Evolutionary conservation across 2,113 vertebrate genomes (phyloP).

Genomic region (Brachionichthys hirsutus): DNA sequence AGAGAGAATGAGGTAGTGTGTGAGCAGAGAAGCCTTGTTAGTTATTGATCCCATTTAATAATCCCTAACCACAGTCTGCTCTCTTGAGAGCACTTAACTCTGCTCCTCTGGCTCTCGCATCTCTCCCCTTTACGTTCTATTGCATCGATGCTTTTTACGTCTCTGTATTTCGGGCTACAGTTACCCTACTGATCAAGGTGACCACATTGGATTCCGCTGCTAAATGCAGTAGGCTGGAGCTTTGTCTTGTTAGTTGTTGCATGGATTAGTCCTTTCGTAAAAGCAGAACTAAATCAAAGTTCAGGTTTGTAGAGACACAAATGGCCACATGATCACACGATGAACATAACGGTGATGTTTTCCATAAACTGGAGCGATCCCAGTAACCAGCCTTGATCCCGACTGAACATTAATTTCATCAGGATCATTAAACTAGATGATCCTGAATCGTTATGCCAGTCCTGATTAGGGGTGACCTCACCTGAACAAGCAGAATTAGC

Average conservation of each 20-base stretch:
- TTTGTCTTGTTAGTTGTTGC: too few relatives aligned
- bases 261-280: too few relatives aligned
- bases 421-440: constrained; percentile 56
- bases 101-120: constrained; percentile 22
- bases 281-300: too few relatives aligned
- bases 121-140: constrained; percentile 20
- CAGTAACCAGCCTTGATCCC: constrained; percentile 39
- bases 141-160: constrained; percentile 9
- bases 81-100: constrained; percentile 74
- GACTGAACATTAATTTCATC: constrained; percentile 34
- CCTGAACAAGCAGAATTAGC: not conserved
- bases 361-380: constrained; percentile 31
- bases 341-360: constrained; percentile 39
- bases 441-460: constrained; percentile 20
- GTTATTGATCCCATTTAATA: constrained; percentile 80
- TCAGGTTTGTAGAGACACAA: constrained; percentile 11
- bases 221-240: too few relatives aligned
- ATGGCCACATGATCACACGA: constrained; percentile 40
- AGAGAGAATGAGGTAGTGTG: not conserved
- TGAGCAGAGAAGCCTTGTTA: constrained; percentile 58
- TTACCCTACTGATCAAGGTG: constrained; percentile 30
- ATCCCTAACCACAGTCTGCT: constrained; percentile 65
- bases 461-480: constrained; percentile 29
- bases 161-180: not conserved
- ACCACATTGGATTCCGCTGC: not conserved